Evolutionary conservation across 2,113 vertebrate genomes (phyloP).

Genomic region (Chlamydotis undulata): DNA sequence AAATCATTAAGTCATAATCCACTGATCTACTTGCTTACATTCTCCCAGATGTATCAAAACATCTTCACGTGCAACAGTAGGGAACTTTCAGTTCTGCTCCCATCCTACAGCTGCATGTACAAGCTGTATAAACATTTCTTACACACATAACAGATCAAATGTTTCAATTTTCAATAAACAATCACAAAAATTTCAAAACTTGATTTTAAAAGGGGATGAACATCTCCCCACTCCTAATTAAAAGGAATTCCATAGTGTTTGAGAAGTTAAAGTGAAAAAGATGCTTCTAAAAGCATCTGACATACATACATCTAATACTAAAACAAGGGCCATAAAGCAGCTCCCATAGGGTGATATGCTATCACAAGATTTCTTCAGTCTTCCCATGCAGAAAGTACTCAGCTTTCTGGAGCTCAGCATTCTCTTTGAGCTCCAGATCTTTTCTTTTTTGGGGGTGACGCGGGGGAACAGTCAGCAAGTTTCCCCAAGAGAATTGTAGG

Average conservation of each 20-base stretch:
- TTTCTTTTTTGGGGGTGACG: neutral
- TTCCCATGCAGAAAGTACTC: neutral
- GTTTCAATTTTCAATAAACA: neutral
- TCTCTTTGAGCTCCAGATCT: neutral
- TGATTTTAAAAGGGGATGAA: neutral
- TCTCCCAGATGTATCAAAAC: slow-evolving; percentile 38
- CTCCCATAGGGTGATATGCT: neutral
- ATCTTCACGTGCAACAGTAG: neutral
- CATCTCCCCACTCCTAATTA: neutral
- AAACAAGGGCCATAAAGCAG: neutral
- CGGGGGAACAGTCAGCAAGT: neutral
- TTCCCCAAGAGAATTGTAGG: neutral
- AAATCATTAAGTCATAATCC: slow-evolving; percentile 40
- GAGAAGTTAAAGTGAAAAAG: neutral
- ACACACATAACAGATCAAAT: neutral
- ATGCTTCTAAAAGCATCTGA: neutral
- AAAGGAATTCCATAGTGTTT: neutral
- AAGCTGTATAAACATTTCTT: slow-evolving; percentile 30
- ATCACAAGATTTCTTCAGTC: neutral
- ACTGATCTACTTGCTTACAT: slow-evolving; percentile 33
- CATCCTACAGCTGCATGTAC: slow-evolving; percentile 24
- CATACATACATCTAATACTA: neutral
- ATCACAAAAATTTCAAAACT: neutral
- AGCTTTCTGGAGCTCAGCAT: neutral
- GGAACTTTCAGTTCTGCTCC: neutral